Percentiles rank a stretch among this genome's conserved stretches.
These are phyloP conservation scores for Xylota sylvarum DNA, from an alignment of 2,888 invertebrate species.

Conservation along the genomic window DNA sequence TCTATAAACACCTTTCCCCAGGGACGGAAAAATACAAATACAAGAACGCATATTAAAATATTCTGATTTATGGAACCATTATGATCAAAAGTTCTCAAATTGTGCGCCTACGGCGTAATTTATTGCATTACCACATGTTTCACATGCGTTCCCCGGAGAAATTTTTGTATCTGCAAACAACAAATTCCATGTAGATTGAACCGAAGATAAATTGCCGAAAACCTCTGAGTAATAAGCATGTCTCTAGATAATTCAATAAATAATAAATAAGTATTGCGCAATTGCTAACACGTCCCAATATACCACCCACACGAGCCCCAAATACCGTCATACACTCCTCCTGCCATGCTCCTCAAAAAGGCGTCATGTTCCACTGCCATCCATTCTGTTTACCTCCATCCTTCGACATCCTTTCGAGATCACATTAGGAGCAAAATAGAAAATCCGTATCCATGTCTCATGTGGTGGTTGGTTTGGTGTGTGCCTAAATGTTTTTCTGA, in stretches of 20 bases:
- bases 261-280: conserved; percentile 70
- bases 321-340: background rate
- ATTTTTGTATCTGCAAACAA: conserved; percentile 61
- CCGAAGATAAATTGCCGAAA: conserved; percentile 70
- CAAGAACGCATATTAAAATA: conserved; percentile 49
- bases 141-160: conserved; percentile 65
- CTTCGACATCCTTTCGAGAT: conserved; percentile 17
- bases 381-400: background rate
- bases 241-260: conserved; percentile 75
- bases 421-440: conserved; percentile 17
- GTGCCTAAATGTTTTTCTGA: conserved; percentile 51
- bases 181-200: conserved; percentile 66
- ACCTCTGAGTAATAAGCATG: conserved; percentile 71
- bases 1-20: conserved; percentile 10
- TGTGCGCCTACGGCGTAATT: conserved; percentile 61
- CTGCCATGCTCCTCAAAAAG: background rate
- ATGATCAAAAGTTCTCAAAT: conserved; percentile 66
- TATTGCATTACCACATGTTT: conserved; percentile 74
- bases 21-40: background rate
- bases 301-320: conserved; percentile 12
- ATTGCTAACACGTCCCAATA: conserved; percentile 71
- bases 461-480: conserved; percentile 29
- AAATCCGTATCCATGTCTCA: conserved; percentile 48
- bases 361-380: conserved; percentile 30
- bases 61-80: conserved; percentile 73